Percentiles rank a stretch among this genome's conserved stretches.
These are phyloP conservation scores for Chrysotoxum bicinctum DNA, from an alignment of 2,888 invertebrate species.

Conservation along the genomic window DNA sequence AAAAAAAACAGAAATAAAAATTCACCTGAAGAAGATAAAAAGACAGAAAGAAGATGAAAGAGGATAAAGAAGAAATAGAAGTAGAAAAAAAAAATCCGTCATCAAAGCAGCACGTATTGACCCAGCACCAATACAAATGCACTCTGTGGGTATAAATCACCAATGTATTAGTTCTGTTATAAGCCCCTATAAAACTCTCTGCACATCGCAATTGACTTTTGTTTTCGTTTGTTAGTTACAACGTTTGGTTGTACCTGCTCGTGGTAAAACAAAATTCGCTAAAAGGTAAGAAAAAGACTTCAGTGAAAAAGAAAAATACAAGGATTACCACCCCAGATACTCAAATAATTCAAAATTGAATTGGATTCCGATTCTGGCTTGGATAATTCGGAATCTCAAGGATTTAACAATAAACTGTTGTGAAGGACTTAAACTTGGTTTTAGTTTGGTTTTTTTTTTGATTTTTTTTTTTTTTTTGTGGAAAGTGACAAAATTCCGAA, in stretches of 20 bases:
- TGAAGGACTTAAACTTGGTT: constrained; percentile 15
- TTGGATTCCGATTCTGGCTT: constrained; percentile 10
- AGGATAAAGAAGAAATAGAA: constrained; percentile 46
- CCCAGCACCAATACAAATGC: constrained; percentile 49
- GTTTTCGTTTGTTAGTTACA: constrained; percentile 82
- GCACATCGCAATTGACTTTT: constrained; percentile 81
- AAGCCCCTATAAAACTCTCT: constrained; percentile 84
- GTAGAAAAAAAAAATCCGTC: constrained; percentile 42
- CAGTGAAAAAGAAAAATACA: not conserved
- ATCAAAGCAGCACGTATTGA: constrained; percentile 66
- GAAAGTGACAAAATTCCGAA: not conserved
- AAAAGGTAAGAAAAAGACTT: constrained; percentile 62
- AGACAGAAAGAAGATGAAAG: constrained; percentile 56
- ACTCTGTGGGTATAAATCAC: not conserved
- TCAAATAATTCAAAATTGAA: not conserved
- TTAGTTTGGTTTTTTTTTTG: constrained; percentile 7
- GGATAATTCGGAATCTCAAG: constrained; percentile 47
- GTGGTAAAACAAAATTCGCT: constrained; percentile 69
- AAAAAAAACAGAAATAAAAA: constrained; percentile 22
- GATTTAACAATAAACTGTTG: not conserved
- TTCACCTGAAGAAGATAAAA: constrained; percentile 61
- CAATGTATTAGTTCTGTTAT: constrained; percentile 75
- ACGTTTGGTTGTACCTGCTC: constrained; percentile 77
- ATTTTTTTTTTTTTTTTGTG: not conserved
- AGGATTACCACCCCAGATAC: constrained; percentile 36